Evolutionary conservation across 2,888 invertebrate species (phyloP).

Genomic region (Noctuana brunneofusca): DNA sequence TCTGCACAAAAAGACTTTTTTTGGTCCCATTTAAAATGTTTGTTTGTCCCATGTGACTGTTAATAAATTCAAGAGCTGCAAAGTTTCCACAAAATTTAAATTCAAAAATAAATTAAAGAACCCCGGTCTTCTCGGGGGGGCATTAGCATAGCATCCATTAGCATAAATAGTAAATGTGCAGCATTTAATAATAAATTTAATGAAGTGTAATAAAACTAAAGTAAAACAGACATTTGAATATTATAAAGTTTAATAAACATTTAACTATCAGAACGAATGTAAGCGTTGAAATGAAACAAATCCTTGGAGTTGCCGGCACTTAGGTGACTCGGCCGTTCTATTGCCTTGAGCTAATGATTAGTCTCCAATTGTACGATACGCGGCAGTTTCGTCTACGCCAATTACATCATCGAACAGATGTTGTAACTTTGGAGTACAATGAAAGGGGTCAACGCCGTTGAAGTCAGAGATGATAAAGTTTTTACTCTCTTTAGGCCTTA

Average conservation of each 20-base stretch:
- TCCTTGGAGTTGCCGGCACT: constrained; percentile 44
- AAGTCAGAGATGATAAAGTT: neutral
- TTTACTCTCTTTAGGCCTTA: neutral
- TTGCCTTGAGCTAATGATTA: constrained; percentile 69
- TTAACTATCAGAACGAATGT: constrained; percentile 13
- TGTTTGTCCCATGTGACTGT: too few relatives aligned
- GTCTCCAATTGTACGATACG: constrained; percentile 51
- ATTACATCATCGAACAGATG: constrained; percentile 43
- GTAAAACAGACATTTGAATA: neutral
- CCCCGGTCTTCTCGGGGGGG: too few relatives aligned
- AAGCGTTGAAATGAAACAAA: constrained; percentile 38
- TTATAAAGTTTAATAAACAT: neutral
- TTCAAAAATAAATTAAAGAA: too few relatives aligned
- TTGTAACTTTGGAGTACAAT: constrained; percentile 35
- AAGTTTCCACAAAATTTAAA: too few relatives aligned
- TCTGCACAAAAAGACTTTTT: too few relatives aligned
- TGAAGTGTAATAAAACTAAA: neutral
- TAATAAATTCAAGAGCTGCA: too few relatives aligned
- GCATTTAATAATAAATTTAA: too few relatives aligned
- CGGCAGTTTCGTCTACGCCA: constrained; percentile 38
- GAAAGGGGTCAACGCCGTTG: constrained; percentile 3
- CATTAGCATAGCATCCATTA: too few relatives aligned
- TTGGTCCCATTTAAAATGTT: too few relatives aligned
- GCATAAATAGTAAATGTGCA: too few relatives aligned
- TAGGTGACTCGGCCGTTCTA: constrained; percentile 52